A percentile compares a stretch with the other conserved stretches of the same genome.
phyloP scores from a whole-genome alignment of 2,113 vertebrate species.

The Lamprologus sp. region DNA sequence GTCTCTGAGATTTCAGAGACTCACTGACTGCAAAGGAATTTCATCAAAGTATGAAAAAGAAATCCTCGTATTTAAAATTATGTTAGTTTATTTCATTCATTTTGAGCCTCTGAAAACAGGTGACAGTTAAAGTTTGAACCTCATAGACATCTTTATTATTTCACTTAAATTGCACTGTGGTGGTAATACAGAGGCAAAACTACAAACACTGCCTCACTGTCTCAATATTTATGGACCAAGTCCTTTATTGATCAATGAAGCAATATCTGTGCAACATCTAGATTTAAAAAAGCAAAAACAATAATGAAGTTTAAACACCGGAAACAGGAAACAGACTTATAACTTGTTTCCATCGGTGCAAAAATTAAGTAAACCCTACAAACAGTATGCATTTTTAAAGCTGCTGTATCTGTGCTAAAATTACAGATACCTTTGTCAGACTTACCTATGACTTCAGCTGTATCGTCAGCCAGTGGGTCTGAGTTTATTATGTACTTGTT shows the following conservation, averaged over 20 bases:
- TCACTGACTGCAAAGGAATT: background rate
- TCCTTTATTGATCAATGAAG: background rate
- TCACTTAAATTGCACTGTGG: background rate
- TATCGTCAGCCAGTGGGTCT: conserved; percentile 26
- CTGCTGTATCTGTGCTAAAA: background rate
- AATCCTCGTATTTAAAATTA: background rate
- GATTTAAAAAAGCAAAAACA: background rate
- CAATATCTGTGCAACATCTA: background rate
- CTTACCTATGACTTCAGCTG: conserved; percentile 33
- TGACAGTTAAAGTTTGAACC: background rate
- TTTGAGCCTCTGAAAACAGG: background rate
- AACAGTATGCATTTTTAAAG: background rate
- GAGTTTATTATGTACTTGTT: conserved; percentile 37
- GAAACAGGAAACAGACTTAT: background rate
- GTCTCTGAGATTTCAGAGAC: background rate
- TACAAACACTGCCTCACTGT: background rate
- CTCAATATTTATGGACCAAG: background rate
- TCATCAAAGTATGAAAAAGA: background rate
- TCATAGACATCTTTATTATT: background rate
- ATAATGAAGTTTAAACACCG: background rate
- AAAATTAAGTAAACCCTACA: background rate
- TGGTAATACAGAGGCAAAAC: background rate
- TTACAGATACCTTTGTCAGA: background rate
- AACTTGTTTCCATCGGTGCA: background rate
- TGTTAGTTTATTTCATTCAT: background rate